These are phyloP conservation scores for Rhodophaea formosa DNA, from an alignment of 2,888 invertebrate species.

Conservation along the genomic window DNA sequence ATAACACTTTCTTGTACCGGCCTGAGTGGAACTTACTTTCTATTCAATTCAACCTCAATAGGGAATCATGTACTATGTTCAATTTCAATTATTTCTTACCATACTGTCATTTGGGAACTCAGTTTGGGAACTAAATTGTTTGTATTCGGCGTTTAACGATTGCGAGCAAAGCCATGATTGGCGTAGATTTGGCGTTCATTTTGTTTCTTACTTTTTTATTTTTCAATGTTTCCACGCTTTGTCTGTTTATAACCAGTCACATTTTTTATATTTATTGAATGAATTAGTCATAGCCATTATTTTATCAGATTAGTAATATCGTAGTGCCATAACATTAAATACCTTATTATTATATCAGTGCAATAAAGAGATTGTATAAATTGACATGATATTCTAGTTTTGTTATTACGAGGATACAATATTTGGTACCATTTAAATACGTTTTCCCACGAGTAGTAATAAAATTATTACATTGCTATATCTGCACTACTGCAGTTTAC, in stretches of 20 bases:
- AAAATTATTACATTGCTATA: not conserved
- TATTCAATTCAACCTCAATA: constrained; percentile 26
- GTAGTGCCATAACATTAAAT: too few species aligned
- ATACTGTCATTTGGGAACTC: not conserved
- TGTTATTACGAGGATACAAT: not conserved
- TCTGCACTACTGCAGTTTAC: not conserved
- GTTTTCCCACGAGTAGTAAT: constrained; percentile 6
- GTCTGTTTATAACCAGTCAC: too few species aligned
- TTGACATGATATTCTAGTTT: not conserved
- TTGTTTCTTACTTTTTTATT: not conserved
- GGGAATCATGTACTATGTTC: not conserved
- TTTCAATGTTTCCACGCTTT: not conserved
- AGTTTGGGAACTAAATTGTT: not conserved
- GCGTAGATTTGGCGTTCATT: not conserved
- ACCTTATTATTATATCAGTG: too few species aligned
- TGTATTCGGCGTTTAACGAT: not conserved
- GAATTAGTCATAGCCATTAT: too few species aligned
- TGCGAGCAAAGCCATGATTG: not conserved
- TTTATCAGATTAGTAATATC: too few species aligned
- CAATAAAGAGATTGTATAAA: not conserved
- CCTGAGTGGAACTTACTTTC: constrained; percentile 37
- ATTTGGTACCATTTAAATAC: not conserved
- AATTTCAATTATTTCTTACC: not conserved
- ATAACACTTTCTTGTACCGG: constrained; percentile 34
- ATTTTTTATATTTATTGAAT: too few species aligned